phyloP scores from a whole-genome alignment of 2,113 vertebrate genomes.

The Cinclus mexicanus region DNA sequence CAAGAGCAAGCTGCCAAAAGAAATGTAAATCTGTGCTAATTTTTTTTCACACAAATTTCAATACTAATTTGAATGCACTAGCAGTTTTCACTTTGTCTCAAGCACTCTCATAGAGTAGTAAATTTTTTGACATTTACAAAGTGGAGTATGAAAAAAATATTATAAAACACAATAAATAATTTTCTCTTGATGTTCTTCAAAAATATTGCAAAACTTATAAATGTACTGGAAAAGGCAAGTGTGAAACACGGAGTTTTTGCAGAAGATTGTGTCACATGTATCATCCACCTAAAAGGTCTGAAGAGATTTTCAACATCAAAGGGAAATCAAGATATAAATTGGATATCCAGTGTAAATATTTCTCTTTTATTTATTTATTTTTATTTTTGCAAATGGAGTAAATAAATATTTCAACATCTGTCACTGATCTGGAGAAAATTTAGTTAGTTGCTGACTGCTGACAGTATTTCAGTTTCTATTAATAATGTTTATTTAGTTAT shows the following conservation, averaged over 20 bases:
- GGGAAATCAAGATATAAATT: not conserved
- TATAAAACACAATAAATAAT: not conserved
- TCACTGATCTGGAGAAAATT: not conserved
- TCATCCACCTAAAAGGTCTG: not conserved
- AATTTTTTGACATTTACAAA: not conserved
- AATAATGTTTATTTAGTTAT: not conserved
- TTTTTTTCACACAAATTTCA: not conserved
- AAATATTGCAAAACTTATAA: not conserved
- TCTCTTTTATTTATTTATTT: not conserved
- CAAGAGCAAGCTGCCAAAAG: not conserved
- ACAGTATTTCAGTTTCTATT: not conserved
- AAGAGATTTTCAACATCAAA: not conserved
- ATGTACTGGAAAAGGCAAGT: not conserved
- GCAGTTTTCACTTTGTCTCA: not conserved
- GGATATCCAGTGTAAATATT: not conserved
- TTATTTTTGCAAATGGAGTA: not conserved
- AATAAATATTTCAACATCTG: not conserved
- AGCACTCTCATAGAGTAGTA: not conserved
- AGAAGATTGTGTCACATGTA: not conserved
- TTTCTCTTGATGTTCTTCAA: not conserved
- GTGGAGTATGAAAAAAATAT: not conserved
- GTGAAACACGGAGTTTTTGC: rapidly evolving
- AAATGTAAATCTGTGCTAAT: not conserved
- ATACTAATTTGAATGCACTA: not conserved
- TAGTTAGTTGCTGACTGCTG: not conserved